These are phyloP conservation scores for Acanthacorydalis orientalis DNA, from an alignment of 2,888 invertebrate genomes.

Conservation along the genomic window DNA sequence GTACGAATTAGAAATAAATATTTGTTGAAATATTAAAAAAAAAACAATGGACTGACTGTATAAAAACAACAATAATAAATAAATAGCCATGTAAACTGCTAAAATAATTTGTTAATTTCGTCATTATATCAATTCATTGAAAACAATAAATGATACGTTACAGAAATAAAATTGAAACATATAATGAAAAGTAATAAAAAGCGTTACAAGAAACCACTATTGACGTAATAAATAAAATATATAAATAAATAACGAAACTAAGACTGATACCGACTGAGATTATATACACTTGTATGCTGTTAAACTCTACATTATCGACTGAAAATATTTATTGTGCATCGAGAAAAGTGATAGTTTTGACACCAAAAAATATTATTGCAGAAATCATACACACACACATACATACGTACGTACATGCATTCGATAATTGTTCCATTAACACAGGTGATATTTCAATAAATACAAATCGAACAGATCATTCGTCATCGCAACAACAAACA, in stretches of 20 bases:
- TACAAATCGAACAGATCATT: background rate
- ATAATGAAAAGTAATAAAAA: too few relatives aligned
- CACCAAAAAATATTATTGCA: too few relatives aligned
- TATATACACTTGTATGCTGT: background rate
- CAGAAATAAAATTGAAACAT: too few relatives aligned
- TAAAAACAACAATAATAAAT: too few relatives aligned
- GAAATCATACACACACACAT: too few relatives aligned
- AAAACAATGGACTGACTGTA: background rate
- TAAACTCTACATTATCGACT: slow-evolving; percentile 4
- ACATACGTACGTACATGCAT: background rate
- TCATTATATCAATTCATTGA: too few relatives aligned
- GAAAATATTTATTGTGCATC: background rate
- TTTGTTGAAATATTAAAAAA: background rate
- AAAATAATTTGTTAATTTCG: too few relatives aligned
- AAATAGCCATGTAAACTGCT: too few relatives aligned
- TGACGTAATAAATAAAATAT: background rate
- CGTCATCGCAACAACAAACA: background rate
- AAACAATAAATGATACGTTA: too few relatives aligned
- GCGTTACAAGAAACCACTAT: background rate
- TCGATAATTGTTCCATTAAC: background rate
- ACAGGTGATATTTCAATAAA: background rate
- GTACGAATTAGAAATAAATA: too few relatives aligned
- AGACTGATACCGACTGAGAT: slow-evolving; percentile 3
- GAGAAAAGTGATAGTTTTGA: too few relatives aligned
- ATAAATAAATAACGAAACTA: slow-evolving; percentile 1